Evolutionary conservation across 2,113 vertebrate genomes (phyloP).

Genomic region (Myotis yumanensis): DNA sequence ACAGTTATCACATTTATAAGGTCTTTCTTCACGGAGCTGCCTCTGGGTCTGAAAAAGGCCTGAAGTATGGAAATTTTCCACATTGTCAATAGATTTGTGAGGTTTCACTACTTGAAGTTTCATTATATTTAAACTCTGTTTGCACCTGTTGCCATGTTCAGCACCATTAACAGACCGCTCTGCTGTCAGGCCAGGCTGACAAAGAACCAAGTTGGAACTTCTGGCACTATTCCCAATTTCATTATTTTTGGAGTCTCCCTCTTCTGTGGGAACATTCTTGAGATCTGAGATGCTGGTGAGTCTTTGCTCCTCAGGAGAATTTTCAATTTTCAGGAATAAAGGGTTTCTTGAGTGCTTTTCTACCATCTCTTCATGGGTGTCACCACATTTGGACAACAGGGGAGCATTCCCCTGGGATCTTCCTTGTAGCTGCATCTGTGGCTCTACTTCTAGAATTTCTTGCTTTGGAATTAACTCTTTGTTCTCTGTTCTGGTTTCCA

Average conservation of each 20-base stretch:
- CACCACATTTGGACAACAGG: neutral
- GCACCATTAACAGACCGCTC: neutral
- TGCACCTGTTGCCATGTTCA: conserved; percentile 72
- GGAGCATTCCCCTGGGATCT: neutral
- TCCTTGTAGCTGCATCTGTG: conserved; percentile 16
- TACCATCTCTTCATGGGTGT: neutral
- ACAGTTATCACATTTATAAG: conserved; percentile 73
- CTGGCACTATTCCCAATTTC: neutral
- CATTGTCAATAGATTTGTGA: neutral
- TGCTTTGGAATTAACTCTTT: conserved; percentile 62
- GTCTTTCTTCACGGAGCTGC: conserved; percentile 63
- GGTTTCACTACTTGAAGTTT: conserved; percentile 71
- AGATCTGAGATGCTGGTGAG: neutral
- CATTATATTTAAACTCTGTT: conserved; percentile 75
- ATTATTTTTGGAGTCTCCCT: neutral
- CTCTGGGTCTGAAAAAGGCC: conserved; percentile 26
- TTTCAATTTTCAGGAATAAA: neutral
- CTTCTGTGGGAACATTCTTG: neutral
- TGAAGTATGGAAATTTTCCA: neutral
- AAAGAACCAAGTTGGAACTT: conserved; percentile 63
- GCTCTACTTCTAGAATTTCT: conserved; percentile 53
- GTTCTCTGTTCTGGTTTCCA: conserved; percentile 48
- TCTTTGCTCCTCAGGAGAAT: conserved; percentile 23
- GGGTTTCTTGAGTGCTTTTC: neutral
- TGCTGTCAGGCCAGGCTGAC: conserved; percentile 66